Percentiles rank a stretch among this genome's conserved stretches.
Evolutionary conservation across 2,888 invertebrate genomes (phyloP).

Genomic region (Scaptomyza flava): DNA sequence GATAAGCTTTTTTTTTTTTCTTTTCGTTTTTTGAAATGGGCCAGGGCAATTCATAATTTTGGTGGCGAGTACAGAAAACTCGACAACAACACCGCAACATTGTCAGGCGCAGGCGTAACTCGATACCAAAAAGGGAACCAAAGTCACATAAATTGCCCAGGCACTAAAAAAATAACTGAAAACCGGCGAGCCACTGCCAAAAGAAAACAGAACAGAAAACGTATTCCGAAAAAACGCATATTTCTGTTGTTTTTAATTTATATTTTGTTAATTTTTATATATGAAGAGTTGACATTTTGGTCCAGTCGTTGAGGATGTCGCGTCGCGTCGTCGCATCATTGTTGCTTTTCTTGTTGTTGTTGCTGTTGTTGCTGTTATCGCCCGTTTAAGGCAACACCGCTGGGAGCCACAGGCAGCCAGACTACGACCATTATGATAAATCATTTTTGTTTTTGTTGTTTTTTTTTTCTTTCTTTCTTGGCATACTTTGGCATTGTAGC

Average conservation of each 20-base stretch:
- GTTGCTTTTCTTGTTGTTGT: constrained; percentile 25
- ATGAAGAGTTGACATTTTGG: constrained; percentile 80
- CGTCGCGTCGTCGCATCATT: constrained; percentile 50
- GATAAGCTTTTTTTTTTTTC: constrained; percentile 59
- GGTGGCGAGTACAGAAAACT: constrained; percentile 13
- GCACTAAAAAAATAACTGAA: constrained; percentile 17
- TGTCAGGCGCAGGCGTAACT: constrained; percentile 71
- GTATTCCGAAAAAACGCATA: constrained; percentile 45
- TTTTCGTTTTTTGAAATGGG: constrained; percentile 2
- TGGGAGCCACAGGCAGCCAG: constrained; percentile 60
- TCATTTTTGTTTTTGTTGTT: constrained; percentile 68
- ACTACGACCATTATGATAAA: constrained; percentile 78
- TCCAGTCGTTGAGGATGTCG: constrained; percentile 36
- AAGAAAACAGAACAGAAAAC: constrained; percentile 29
- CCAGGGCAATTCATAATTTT: constrained; percentile 71
- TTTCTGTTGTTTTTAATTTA: constrained; percentile 76
- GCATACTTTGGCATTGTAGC: constrained; percentile 27
- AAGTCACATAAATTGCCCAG: constrained; percentile 69
- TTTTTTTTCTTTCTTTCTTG: constrained; percentile 8
- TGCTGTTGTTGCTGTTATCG: constrained; percentile 56
- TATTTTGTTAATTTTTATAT: constrained; percentile 81
- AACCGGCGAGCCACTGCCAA: constrained; percentile 2
- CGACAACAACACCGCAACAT: constrained; percentile 34
- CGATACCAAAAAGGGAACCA: constrained; percentile 64
- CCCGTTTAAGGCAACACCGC: constrained; percentile 71